Evolutionary conservation across 2,113 vertebrate genomes (phyloP), one percentile per base, ranked within the genome.

Genomic region (Regulus satrapa): DNA sequence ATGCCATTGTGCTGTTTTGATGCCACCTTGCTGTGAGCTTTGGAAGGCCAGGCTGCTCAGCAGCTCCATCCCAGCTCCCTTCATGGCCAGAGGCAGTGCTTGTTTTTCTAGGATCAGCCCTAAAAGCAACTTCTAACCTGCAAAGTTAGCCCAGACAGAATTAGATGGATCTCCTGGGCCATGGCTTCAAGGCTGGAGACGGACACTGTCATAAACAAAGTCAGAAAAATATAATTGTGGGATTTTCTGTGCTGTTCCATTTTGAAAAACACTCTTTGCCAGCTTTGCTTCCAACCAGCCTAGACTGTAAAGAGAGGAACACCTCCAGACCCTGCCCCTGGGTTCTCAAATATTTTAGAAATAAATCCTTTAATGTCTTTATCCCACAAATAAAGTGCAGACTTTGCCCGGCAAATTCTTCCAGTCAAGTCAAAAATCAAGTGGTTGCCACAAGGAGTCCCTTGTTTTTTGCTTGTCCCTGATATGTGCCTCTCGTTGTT

Each of bases 1-100:
- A n/a, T n/a, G n/a, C n/a, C 20, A 20, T 6, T 34, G 9, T 49
- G 62, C 46, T 62, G 32, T 29, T 83, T 85, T 76, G 74, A 67
- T 94, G 95, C 93, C 95, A 88, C 17, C 92, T 94, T 89, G 93
- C 94, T 95, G 94, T 40, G 43, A 31, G 74, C 32, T 55, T n/a
- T 36, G 95, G 93, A 95, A 97, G 88, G 81, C 29, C 92, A 80
- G 51, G 74, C 46, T 90, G 58, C 74, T 69, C 29, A 24, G 12
- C 68, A 49, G 6, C 54, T 79, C 38, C 36, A 73, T 45, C n/a
- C 14, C n/a, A 12, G 3, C 5, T 40, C 20, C 18, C 38, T 49
- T 19, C 45, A 5, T 18, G 45, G 49, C 12, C 54, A 81, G 24
- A 66, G 14, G 10, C 21, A 23, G 23, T 7, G 19, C 3, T 14